A percentile compares a stretch with the other conserved stretches of the same genome.
These are phyloP conservation scores for Ivindomyrus marchei DNA, from an alignment of 2,113 vertebrate genomes.

Conservation along the genomic window DNA sequence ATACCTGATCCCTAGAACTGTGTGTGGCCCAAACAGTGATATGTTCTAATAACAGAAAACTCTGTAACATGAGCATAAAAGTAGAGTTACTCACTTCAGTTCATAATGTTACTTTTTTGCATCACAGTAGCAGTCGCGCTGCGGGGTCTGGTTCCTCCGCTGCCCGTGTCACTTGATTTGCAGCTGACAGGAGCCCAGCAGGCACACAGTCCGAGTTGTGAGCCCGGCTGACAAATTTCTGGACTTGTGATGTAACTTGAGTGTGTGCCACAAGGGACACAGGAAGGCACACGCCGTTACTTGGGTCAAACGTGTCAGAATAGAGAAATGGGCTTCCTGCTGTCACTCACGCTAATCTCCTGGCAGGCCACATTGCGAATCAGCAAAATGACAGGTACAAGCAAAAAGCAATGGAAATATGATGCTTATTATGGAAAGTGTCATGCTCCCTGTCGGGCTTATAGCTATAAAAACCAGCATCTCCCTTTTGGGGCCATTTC, in stretches of 20 bases:
- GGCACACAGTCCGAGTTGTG: not conserved
- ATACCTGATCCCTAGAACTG: not conserved
- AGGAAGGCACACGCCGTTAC: not conserved
- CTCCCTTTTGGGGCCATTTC: not conserved
- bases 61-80: not conserved
- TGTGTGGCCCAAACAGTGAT: not conserved
- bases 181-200: not conserved
- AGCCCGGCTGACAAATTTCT: not conserved
- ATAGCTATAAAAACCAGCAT: conserved; percentile 5
- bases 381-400: not conserved
- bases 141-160: not conserved
- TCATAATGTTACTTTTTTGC: conserved; percentile 3
- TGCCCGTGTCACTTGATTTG: not conserved
- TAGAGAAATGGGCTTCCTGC: not conserved
- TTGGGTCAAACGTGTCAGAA: not conserved
- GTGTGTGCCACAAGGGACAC: not conserved
- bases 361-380: not conserved
- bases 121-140: not conserved
- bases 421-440: not conserved
- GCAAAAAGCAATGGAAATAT: not conserved
- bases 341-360: conserved; percentile 7
- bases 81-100: conserved; percentile 2
- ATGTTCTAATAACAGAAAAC: conserved; percentile 11
- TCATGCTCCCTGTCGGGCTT: conserved; percentile 2
- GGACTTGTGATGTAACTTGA: not conserved